Conservation (phyloP, 2,113 vertebrate species). For the Austrofundulus limnaeus region DNA sequence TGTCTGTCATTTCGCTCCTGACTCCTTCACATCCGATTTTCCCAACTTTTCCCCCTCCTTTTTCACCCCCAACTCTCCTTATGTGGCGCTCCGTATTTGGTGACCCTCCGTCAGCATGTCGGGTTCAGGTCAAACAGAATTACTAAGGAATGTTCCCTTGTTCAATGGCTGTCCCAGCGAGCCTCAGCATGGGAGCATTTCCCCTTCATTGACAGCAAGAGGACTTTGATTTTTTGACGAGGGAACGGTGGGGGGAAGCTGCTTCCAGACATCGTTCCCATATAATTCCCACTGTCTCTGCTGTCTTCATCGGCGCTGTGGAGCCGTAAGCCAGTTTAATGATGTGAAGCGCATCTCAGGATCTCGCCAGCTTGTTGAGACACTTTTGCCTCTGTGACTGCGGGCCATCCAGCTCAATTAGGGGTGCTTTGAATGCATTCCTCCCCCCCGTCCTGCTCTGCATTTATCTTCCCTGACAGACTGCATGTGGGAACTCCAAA, state of each 20-base stretch:
- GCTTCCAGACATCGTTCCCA: constrained; percentile 58
- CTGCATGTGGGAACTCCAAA: constrained; percentile 60
- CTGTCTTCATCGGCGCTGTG: constrained; percentile 12
- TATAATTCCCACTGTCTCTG: constrained; percentile 53
- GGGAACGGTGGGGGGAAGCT: constrained; percentile 9
- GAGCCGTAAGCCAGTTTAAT: constrained; percentile 53
- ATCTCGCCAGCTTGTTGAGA: constrained; percentile 48
- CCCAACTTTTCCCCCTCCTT: constrained; percentile 30
- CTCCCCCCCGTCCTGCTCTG: constrained; percentile 42
- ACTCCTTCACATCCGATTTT: constrained; percentile 47
- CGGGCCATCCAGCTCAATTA: constrained; percentile 71
- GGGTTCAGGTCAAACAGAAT: constrained; percentile 80
- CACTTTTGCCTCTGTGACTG: constrained; percentile 56
- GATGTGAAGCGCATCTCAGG: constrained; percentile 60
- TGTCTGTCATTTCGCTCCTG: constrained; percentile 30
- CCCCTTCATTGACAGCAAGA: constrained; percentile 65
- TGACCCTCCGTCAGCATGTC: constrained; percentile 52
- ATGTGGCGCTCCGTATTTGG: constrained; percentile 41
- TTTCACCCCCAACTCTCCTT: too few relatives aligned
- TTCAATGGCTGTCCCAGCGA: constrained; percentile 56
- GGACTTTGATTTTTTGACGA: constrained; percentile 51
- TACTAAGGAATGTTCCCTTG: constrained; percentile 74
- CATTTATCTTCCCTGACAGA: constrained; percentile 53
- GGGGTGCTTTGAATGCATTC: constrained; percentile 61
- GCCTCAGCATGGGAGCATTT: constrained; percentile 71